Base-by-base conservation (phyloP, 2,113 vertebrate species). In the Rhinolophus ferrumequinum region DNA sequence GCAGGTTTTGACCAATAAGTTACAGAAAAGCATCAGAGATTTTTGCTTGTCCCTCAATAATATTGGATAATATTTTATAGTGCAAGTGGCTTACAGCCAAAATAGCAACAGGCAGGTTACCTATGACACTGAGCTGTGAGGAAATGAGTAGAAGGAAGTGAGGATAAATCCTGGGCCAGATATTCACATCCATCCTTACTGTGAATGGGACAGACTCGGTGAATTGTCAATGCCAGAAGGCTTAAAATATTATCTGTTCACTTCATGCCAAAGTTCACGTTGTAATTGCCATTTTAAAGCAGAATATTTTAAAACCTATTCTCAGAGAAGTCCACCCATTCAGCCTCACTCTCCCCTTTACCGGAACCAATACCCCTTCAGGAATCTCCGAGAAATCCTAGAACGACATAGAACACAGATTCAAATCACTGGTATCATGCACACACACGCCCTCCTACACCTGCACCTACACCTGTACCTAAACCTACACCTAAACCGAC, bases 31-130 rank as follows among this genome's bases (percentile, higher is more conserved):
- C 85, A 26, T 66, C 6, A 67, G 67, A 30, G 8, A 73, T 58
- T 92, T 41, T 0, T 52, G 85, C 77, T 96, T 85, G 14, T 41
- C 50, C 95, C 41, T 44, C 93, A 13, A 11, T 87, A 35, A 66
- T 19, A 54, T 16, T 21, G 83, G 47, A 56, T 2, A n/a, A 44
- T 84, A 93, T 95, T 97, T 70, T 73, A 76, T 41, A 95, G 66
- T 35, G 8, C 2, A 26, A 90, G 8, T 0, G 15, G 69, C 14
- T 73, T 13, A 16, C 1, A n/a, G 8, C 28, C 0, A 0, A 4
- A 69, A 26, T 7, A 66, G 14, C 41, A 92, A 47, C 2, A 91
- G 6, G 44, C 22, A 11, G 28, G 21, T 11, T 86, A 75, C 30
- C 47, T 50, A 5, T 5, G 44, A 66, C 62, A 15, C 64, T 21